phyloP scores from a whole-genome alignment of 2,113 vertebrate species.

The Corvus hawaiiensis region DNA sequence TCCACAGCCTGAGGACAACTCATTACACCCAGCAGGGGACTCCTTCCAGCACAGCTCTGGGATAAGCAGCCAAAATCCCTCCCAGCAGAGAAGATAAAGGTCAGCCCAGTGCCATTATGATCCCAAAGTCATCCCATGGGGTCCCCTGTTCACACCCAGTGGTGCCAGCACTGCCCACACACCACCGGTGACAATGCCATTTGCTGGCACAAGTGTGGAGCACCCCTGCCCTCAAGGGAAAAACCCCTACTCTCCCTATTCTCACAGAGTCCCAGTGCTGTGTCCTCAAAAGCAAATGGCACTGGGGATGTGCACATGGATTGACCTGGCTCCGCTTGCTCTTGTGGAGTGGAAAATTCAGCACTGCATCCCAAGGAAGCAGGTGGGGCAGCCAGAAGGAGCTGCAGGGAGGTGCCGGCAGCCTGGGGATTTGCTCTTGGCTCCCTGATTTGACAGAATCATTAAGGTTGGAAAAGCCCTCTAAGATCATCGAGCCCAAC shows the following conservation, averaged over 20 bases:
- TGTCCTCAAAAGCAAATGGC: background rate
- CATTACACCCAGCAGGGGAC: accelerated
- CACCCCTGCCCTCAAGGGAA: background rate
- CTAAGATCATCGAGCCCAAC: background rate
- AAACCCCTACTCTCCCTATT: accelerated
- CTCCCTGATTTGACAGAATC: background rate
- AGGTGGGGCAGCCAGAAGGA: background rate
- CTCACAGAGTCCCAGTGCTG: accelerated
- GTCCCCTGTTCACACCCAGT: background rate
- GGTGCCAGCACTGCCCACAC: background rate
- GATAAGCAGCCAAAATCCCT: background rate
- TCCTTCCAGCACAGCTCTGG: background rate
- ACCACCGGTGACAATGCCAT: accelerated
- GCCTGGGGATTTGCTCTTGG: background rate
- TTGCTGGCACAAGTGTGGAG: accelerated
- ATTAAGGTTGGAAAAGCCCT: background rate
- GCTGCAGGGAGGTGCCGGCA: background rate
- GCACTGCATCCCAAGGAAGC: background rate
- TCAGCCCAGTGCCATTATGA: background rate
- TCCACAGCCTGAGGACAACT: background rate
- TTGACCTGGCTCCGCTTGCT: background rate
- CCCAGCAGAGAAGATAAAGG: background rate
- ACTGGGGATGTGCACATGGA: accelerated
- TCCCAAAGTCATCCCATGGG: background rate
- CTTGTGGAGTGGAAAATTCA: background rate